Conservation (phyloP, 2,797 vertebrate genomes). For the Spinibarbus caldwelli region DNA sequence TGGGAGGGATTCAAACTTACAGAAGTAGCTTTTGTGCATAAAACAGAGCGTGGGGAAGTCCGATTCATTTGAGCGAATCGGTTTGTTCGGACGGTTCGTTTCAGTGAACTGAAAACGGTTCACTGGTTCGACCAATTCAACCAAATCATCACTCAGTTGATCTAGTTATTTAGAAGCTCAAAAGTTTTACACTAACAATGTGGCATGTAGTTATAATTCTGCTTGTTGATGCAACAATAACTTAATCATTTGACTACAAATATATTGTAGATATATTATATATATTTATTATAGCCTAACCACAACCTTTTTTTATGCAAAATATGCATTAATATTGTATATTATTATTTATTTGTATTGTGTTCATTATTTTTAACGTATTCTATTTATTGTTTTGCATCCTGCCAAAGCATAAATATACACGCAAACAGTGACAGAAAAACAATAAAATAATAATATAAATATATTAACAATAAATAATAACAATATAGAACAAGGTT, state of each 20-base stretch:
- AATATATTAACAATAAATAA: neutral
- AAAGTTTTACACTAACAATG: neutral
- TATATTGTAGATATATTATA: neutral
- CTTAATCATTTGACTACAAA: neutral
- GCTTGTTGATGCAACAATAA: neutral
- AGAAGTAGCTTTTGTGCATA: neutral
- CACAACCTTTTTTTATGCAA: neutral
- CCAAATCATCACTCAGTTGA: neutral
- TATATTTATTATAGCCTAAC: too few species aligned
- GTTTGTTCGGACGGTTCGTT: neutral
- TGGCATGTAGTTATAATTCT: neutral
- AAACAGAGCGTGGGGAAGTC: neutral
- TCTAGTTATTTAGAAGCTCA: neutral
- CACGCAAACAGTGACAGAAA: neutral
- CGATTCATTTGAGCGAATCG: constrained; percentile 12
- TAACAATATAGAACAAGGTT: neutral
- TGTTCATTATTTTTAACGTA: neutral
- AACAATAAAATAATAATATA: neutral
- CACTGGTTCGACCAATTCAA: neutral
- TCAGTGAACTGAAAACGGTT: neutral
- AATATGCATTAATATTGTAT: neutral
- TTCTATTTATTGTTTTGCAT: neutral
- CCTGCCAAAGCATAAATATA: neutral
- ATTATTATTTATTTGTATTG: neutral
- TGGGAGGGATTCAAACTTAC: constrained; percentile 28